These are phyloP conservation scores for Gopherus evgoodei DNA, from an alignment of 2,113 vertebrate species.

Conservation along the genomic window DNA sequence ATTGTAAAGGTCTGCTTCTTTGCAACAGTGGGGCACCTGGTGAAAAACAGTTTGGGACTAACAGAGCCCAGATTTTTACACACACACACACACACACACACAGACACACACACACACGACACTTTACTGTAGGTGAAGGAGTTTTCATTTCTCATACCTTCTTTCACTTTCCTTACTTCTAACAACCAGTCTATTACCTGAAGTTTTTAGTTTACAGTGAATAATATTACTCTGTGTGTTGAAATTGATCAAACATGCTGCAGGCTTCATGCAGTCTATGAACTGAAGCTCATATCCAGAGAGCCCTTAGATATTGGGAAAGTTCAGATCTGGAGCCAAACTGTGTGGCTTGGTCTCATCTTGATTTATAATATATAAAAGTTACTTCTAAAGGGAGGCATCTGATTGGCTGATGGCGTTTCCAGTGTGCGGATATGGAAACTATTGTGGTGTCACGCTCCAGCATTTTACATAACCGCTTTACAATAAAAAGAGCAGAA, in stretches of 20 bases:
- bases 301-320: neutral
- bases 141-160: neutral
- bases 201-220: neutral
- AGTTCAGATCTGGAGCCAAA: neutral
- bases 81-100: neutral
- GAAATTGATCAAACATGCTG: neutral
- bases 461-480: neutral
- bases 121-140: neutral
- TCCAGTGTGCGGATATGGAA: accelerated
- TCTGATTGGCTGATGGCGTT: neutral
- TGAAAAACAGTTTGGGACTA: neutral
- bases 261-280: neutral
- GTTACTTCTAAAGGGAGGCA: neutral
- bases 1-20: neutral
- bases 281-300: neutral
- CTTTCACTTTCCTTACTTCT: neutral
- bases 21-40: neutral
- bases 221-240: neutral
- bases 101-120: accelerated
- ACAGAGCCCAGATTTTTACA: neutral
- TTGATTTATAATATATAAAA: neutral
- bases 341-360: neutral
- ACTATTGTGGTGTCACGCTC: neutral
- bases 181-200: neutral
- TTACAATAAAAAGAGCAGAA: neutral